phyloP scores from a whole-genome alignment of 2,113 vertebrate species.

The Tympanuchus pallidicinctus region DNA sequence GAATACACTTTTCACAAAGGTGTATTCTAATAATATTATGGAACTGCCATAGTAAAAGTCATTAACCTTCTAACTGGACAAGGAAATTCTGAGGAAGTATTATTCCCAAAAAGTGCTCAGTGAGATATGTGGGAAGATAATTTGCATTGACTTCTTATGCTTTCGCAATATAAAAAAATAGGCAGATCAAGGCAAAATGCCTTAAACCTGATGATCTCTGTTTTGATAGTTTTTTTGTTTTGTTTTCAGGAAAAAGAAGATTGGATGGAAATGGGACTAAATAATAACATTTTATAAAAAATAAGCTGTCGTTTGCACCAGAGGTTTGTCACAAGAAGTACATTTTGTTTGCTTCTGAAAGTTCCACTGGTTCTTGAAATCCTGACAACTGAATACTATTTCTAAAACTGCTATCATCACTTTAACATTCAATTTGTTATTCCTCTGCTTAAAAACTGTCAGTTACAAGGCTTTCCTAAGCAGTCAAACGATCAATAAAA shows the following conservation, averaged over 20 bases:
- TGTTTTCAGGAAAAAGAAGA: not conserved
- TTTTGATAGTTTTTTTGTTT: not conserved
- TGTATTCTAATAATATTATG: not conserved
- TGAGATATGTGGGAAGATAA: fast-evolving
- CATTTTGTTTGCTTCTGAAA: not conserved
- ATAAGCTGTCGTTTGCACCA: not conserved
- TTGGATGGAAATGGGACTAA: not conserved
- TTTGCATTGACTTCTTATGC: not conserved
- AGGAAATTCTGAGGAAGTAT: not conserved
- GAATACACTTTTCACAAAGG: not conserved
- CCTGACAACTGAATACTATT: not conserved
- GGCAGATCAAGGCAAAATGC: not conserved
- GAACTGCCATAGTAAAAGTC: not conserved
- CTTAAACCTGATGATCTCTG: not conserved
- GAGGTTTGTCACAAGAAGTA: not conserved
- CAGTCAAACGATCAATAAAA: not conserved
- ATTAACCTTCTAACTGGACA: not conserved
- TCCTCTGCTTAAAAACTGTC: not conserved
- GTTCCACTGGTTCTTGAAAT: not conserved
- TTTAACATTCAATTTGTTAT: not conserved
- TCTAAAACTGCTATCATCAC: not conserved
- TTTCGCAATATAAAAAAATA: not conserved
- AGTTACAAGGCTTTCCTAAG: not conserved
- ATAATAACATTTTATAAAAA: not conserved
- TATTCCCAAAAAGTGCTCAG: not conserved